Base-by-base conservation (phyloP, 2,113 vertebrate species). In the Myodes glareolus region DNA sequence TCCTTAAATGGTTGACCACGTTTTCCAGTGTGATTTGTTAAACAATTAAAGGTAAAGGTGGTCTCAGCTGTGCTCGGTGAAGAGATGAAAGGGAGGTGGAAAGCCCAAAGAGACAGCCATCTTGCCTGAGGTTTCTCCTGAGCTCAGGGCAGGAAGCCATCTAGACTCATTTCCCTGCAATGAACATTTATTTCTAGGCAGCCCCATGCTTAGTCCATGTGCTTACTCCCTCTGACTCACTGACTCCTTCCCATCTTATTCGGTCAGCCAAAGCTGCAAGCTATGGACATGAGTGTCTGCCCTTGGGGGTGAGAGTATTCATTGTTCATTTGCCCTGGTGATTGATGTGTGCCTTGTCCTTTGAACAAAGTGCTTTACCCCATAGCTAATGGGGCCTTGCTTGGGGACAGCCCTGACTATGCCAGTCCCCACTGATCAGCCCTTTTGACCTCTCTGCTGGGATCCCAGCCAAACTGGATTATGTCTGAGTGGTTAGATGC, bases 361-460 rank as follows among this genome's bases (percentile, higher is more conserved):
- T 42, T 61, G 39, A 90, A 93, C 70, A 85, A 58, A 61, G 77
- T 29, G 58, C 31, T 36, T 93, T 12, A 65, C 63, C 55, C 65
- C 67, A 33, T 10, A 76, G 23, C 42, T 80, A 68, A 67, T n/a
- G 47, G 68, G 52, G 55, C 92, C 67, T 65, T 55, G 65, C 52
- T 84, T 81, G n/a, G 88, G 92, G 75, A n/a, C 17, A 14, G 55
- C 39, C 47, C n/a, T 45, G 67, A 39, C 47, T 47, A 39, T 76
- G 82, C 31, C 92, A 92, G 13, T 88, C 52, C 45, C 11, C n/a
- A 33, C 67, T 11, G 0, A 33, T 94, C 67, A 91, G 89, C 82
- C 84, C 68, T 96, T 85, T 76, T 92, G 95, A 92, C 92, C 82
- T 72, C 80, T 68, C 82, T 67, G 8, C 58, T 52, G 39, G 68